Base-by-base conservation (phyloP, 1,140 invertebrate genomes). In the Neodiprion pinetum region DNA sequence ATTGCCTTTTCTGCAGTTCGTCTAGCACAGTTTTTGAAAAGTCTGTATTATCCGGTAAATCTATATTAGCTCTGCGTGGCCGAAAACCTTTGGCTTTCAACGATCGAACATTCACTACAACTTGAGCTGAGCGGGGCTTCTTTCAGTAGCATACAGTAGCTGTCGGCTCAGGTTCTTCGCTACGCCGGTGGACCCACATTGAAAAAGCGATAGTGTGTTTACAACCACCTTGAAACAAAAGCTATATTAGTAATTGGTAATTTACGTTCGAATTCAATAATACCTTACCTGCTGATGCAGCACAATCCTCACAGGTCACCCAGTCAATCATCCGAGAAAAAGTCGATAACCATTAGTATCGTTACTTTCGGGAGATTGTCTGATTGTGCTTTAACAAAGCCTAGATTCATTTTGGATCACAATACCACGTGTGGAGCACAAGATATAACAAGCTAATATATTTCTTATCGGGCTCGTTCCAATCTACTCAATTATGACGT, bases 171-270 rank as follows among this genome's bases (percentile, higher is more conserved):
- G 84, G 85, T 61, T 87, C 84, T 76, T 86, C 85, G 76, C 82
- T 88, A 12, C 84, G 49, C 1, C 85, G 76, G 81, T 89, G 85
- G 11, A 86, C 70, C 86, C 85, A 87, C 83, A 86, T 85, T 69
- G 76, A 49, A 67, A 87, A 86, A 3, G 85, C 85, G 11, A 87
- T 74, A 9, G 74, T 80, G 80, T 88, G 86, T 73, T 88, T 87
- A 72, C 88, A 89, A 14, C 85, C 85, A 70, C 82, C 79, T 81
- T 9, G 21, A 77, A 76, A 12, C 23, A 50, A 72, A 66, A 48
- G 40, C n/a, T 71, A 48, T 47, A n/a, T 71, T n/a, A 48, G 47
- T 71, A n/a, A 21, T 71, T 47, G 14, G 1, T 71, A 40, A 40
- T 71, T 9, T 40, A 40, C 49, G 47, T 48, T 71, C n/a, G 14